Percentiles rank a stretch among this genome's conserved stretches.
These are phyloP conservation scores for Staurois parvus DNA, from an alignment of 2,797 vertebrate genomes.

Conservation along the genomic window DNA sequence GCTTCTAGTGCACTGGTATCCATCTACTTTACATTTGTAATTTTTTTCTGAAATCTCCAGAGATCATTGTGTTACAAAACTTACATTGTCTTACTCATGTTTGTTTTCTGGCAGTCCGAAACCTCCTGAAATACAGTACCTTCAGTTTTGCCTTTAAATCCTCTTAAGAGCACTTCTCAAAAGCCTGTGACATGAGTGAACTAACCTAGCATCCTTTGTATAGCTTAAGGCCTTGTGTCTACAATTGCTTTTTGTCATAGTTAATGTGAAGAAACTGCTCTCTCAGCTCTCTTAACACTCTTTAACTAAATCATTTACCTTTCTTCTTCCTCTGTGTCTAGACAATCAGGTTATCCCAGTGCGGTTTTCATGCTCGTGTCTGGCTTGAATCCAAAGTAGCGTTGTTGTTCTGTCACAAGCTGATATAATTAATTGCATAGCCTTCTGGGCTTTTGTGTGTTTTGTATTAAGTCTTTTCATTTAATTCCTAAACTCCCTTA, in stretches of 20 bases:
- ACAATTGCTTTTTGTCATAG: conserved; percentile 48
- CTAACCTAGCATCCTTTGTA: conserved; percentile 20
- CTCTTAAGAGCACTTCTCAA: background rate
- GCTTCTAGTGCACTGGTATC: background rate
- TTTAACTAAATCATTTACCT: conserved; percentile 58
- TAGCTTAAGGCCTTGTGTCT: conserved; percentile 31
- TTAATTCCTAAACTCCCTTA: conserved; percentile 62
- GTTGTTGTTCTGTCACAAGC: conserved; percentile 59
- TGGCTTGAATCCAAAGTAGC: conserved; percentile 36
- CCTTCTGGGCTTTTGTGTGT: conserved; percentile 50
- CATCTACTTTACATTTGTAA: background rate
- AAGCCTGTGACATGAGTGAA: background rate
- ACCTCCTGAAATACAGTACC: background rate
- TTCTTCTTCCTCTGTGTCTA: conserved; percentile 48
- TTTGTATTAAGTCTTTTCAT: conserved; percentile 60
- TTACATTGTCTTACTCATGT: background rate
- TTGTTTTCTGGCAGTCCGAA: background rate
- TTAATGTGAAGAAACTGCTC: conserved; percentile 53
- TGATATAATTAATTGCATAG: conserved; percentile 58
- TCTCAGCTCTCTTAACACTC: conserved; percentile 40
- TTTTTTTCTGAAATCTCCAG: background rate
- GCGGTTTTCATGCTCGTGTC: conserved; percentile 35
- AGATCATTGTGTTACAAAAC: background rate
- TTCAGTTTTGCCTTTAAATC: background rate
- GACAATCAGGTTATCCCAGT: conserved; percentile 52